Conservation (phyloP, 37 sponge, comb jelly and placozoan species). For the Amphimedon queenslandica region DNA sequence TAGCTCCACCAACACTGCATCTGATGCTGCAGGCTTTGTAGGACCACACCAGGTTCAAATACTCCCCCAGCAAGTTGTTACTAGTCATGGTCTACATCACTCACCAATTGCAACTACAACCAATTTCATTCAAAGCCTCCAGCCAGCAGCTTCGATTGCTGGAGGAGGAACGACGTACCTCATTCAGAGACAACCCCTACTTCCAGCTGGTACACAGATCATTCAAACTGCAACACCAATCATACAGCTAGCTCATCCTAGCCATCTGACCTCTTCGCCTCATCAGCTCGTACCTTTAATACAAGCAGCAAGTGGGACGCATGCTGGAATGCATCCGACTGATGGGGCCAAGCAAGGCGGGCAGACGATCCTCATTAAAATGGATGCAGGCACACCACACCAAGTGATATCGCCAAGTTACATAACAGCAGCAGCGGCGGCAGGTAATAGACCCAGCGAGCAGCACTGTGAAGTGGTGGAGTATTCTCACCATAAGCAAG, state of each 20-base stretch:
- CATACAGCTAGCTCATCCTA: constrained; percentile 10
- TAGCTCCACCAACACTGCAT: constrained; percentile 4
- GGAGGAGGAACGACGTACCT: neutral
- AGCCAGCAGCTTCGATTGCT: too few relatives aligned
- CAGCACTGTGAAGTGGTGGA: neutral
- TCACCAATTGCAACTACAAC: neutral
- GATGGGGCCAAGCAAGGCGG: neutral
- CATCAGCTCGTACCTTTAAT: constrained; percentile 20
- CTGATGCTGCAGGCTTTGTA: neutral
- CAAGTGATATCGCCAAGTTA: neutral
- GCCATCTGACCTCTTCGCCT: neutral
- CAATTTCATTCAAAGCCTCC: neutral
- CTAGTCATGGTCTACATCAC: neutral
- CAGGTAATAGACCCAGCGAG: neutral
- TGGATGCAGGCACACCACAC: neutral
- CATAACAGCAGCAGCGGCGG: neutral
- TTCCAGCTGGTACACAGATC: neutral
- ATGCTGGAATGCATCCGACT: neutral
- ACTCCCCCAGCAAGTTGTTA: constrained; percentile 13
- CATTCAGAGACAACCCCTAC: constrained; percentile 1
- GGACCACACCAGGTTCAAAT: constrained; percentile 26
- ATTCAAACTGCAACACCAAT: constrained; percentile 3
- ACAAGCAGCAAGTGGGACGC: neutral
- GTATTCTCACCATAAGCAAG: constrained; percentile 1
- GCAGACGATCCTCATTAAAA: neutral